Evolutionary conservation across 2,888 invertebrate genomes (phyloP).

Genomic region (Drosophila anomalata): DNA sequence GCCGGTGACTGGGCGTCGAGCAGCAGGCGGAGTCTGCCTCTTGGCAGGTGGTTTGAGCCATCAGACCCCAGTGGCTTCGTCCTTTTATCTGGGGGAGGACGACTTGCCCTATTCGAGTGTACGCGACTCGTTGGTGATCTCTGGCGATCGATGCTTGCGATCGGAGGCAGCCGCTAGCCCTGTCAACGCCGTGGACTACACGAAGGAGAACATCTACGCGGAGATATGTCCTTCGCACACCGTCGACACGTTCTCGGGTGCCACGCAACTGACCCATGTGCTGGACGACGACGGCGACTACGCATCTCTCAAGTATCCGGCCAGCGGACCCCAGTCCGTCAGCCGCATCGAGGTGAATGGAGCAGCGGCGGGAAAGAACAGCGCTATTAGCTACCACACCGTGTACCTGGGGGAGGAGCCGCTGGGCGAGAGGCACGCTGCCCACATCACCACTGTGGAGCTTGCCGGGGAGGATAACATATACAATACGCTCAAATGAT

Average conservation of each 20-base stretch:
- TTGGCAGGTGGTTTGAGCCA: constrained; percentile 56
- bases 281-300: constrained; percentile 78
- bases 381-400: constrained; percentile 81
- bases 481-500: constrained; percentile 84
- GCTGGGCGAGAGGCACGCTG: constrained; percentile 69
- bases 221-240: constrained; percentile 86
- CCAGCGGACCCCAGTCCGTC: constrained; percentile 71
- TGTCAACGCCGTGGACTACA: constrained; percentile 75
- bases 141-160: constrained; percentile 69
- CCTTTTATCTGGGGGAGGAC: constrained; percentile 84
- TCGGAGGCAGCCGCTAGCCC: constrained; percentile 37
- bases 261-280: constrained; percentile 67
- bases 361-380: constrained; percentile 56
- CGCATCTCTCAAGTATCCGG: constrained; percentile 75
- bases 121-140: constrained; percentile 86
- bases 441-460: constrained; percentile 76
- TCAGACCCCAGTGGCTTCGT: constrained; percentile 60
- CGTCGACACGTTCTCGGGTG: constrained; percentile 65
- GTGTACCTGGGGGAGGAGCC: constrained; percentile 80
- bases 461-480: constrained; percentile 82
- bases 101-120: constrained; percentile 89
- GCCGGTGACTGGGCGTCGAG: constrained; percentile 80
- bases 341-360: constrained; percentile 83
- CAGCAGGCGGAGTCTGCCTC: constrained; percentile 78
- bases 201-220: constrained; percentile 88